Evolutionary conservation across 2,113 vertebrate species (phyloP).

Genomic region (Promerops cafer): DNA sequence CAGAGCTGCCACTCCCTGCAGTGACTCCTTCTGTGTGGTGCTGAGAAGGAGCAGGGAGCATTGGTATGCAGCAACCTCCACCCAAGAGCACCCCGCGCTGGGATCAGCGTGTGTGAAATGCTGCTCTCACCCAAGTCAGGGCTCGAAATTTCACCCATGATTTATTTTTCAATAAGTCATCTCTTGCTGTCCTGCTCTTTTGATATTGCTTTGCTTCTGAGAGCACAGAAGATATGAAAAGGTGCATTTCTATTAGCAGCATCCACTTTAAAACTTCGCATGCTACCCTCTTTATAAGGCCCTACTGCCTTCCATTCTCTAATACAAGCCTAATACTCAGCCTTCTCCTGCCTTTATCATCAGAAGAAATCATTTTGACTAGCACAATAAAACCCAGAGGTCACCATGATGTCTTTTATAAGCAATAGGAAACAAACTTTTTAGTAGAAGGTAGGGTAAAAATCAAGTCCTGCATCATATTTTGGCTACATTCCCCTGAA

Average conservation of each 20-base stretch:
- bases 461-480: neutral
- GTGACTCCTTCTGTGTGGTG: neutral
- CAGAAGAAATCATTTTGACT: neutral
- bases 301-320: neutral
- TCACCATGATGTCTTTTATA: neutral
- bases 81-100: neutral
- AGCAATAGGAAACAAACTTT: neutral
- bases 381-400: neutral
- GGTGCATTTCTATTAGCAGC: neutral
- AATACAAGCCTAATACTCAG: neutral
- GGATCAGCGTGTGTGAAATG: neutral
- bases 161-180: constrained; percentile 3
- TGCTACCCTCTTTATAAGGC: neutral
- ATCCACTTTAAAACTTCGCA: neutral
- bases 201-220: neutral
- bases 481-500: neutral
- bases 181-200: neutral
- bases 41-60: neutral
- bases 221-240: neutral
- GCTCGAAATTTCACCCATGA: neutral
- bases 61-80: neutral
- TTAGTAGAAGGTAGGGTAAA: neutral
- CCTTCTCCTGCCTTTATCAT: neutral
- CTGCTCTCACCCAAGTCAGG: neutral
- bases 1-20: neutral